Conservation (phyloP, 2,113 vertebrate genomes). For the Atherinomorus stipes region DNA sequence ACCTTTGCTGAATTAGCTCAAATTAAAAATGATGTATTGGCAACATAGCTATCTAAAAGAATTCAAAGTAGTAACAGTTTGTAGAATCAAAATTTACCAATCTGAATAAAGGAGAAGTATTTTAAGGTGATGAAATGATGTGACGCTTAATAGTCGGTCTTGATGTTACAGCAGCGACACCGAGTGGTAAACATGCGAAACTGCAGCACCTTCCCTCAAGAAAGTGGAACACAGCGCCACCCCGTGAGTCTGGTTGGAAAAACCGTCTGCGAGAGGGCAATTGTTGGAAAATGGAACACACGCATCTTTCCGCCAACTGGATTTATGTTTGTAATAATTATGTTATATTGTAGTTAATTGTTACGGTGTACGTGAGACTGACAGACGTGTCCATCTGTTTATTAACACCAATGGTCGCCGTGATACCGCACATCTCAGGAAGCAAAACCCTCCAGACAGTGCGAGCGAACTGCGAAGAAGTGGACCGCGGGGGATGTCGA, state of each 20-base stretch:
- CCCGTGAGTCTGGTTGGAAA: conserved; percentile 74
- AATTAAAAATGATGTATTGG: too few relatives aligned
- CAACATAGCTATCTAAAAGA: too few relatives aligned
- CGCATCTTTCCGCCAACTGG: too few relatives aligned
- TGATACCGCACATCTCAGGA: conserved; percentile 9
- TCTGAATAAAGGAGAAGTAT: too few relatives aligned
- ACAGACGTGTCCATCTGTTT: background rate
- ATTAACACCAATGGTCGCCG: background rate
- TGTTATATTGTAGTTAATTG: too few relatives aligned
- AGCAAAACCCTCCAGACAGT: background rate
- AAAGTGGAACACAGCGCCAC: conserved; percentile 67
- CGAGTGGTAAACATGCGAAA: conserved; percentile 4
- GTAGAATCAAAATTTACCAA: too few relatives aligned
- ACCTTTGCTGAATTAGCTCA: too few relatives aligned
- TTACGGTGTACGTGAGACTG: background rate
- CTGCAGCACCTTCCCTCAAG: conserved; percentile 21
- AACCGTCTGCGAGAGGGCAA: conserved; percentile 52
- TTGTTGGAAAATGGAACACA: conserved; percentile 7
- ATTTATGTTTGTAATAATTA: too few relatives aligned
- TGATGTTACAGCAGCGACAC: conserved; percentile 24
- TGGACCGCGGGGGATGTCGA: conserved; percentile 3
- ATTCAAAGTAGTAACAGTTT: too few relatives aligned
- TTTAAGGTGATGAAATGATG: background rate
- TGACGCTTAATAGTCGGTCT: background rate
- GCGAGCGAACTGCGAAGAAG: conserved; percentile 1